Conservation (phyloP, 2,888 invertebrate genomes). For the Cosmorhoe ocellata region DNA sequence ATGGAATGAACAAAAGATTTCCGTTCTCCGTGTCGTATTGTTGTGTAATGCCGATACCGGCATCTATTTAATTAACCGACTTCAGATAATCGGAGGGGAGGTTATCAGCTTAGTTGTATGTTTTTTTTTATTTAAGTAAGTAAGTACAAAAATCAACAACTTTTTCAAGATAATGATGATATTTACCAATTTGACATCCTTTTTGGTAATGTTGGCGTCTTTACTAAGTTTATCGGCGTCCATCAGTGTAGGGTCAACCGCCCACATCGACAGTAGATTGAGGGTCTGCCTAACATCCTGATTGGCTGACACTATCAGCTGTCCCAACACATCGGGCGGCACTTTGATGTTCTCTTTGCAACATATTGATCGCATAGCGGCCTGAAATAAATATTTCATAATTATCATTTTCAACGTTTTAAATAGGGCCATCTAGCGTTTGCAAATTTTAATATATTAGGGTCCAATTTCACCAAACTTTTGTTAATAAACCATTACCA, state of each 20-base stretch:
- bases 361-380: constrained; percentile 95
- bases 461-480: too few species aligned
- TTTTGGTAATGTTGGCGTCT: constrained; percentile 85
- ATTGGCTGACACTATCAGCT: constrained; percentile 93
- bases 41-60: too few species aligned
- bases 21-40: too few species aligned
- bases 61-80: too few species aligned
- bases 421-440: neutral
- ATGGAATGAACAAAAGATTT: too few species aligned
- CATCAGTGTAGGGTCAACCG: constrained; percentile 80
- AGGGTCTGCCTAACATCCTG: constrained; percentile 97
- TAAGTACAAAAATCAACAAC: too few species aligned
- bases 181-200: constrained; percentile 90
- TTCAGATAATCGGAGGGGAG: too few species aligned
- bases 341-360: constrained; percentile 94
- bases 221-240: constrained; percentile 77
- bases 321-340: constrained; percentile 87
- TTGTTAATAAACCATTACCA: too few species aligned
- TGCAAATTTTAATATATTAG: too few species aligned
- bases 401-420: neutral
- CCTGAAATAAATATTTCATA: constrained; percentile 73
- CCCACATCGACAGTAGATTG: constrained; percentile 93
- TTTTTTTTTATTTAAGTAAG: too few species aligned
- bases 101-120: too few species aligned
- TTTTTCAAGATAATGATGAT: too few species aligned